Base-by-base conservation (phyloP, 2,888 invertebrate genomes). In the Thereva nobilitata region DNA sequence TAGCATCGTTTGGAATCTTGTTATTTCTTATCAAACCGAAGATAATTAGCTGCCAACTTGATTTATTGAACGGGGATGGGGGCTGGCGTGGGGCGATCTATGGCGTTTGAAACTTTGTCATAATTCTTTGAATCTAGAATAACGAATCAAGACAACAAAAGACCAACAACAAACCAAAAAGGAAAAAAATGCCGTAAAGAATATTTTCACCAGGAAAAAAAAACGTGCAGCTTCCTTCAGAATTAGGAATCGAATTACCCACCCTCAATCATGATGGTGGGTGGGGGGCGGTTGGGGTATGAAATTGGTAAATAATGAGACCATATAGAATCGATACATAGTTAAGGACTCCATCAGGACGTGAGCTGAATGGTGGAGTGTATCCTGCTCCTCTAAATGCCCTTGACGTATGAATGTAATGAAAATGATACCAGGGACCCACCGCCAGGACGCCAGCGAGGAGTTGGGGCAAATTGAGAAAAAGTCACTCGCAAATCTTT, bases 221-320 rank as follows among this genome's bases (percentile, higher is more conserved):
- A 61, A 61, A 41, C 41, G 61, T 50, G 65, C 68, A 23, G 23
- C 23, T 23, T 23, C 61, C 59, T 66, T 55, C 54, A 54, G 66
- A 63, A 68, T 68, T 66, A 68, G 68, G 66, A 68, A 68, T 68
- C 68, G 63, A 68, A 68, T 68, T 68, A 68, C 68, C 50, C 68
- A 66, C 61, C 63, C 66, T 63, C 50, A 66, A 66, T 66, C 66
- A 23, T 23, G 23, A 23, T 23, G 23, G 23, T 23, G 23, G 23
- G 1, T 23, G 23, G 23, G 23, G 23, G 23, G 23, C 2, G 23
- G 23, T 23, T 23, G 23, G 23, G 23, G 23, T 23, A 23, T 23
- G 52, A 68, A 68, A 53, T 54, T 64, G 45, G 44, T 53, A 53
- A 53, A 64, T 54, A 54, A 64, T 64, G 54, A 45, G 45, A 38